Base-by-base conservation (phyloP, 2,113 vertebrate genomes). In the Camelus bactrianus region DNA sequence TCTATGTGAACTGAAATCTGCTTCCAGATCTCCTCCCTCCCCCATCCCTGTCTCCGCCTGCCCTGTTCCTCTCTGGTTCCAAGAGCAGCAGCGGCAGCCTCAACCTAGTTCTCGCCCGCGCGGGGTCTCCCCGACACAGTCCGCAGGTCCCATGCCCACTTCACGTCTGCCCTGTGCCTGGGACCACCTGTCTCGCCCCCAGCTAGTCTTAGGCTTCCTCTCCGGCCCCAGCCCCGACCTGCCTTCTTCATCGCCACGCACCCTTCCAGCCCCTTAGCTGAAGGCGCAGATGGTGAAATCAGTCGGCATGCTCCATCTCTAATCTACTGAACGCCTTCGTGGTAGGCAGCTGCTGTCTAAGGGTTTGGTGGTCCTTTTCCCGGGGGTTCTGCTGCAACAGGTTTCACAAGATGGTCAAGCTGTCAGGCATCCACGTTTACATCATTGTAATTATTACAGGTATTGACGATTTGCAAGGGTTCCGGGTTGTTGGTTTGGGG, bases 391-490 rank as follows among this genome's bases (percentile, higher is more conserved):
- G 89, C 95, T 73, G 28, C 19, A 60, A 42, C 94, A 87, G 91
- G 96, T 91, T 97, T 93, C 96, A 95, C 73, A 19, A 86, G 92
- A 93, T 75, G 96, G 89, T 94, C 95, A 88, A 97, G 77, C 94
- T 94, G 83, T 98, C 98, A 97, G 85, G 97, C 97, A 98, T 97
- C 97, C 97, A 90, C 79, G 98, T 98, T 98, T 98, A 96, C 96
- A 96, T 98, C 46, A 0, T 96, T 97, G 94, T 98, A 97, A 96
- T 98, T 95, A 97, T 97, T 97, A 97, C 91, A 94, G 83, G 96
- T 98, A 97, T 98, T 98, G 97, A 24, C 88, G 97, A 95, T 98
- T 98, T 98, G 93, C 98, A 95, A 98, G 96, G 96, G 97, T 98
- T 97, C 54, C 30, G 93, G 77, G 58, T 93, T 98, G 48, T 97